Conservation (phyloP, 2,797 vertebrate species). For the Artibeus jamaicensis region DNA sequence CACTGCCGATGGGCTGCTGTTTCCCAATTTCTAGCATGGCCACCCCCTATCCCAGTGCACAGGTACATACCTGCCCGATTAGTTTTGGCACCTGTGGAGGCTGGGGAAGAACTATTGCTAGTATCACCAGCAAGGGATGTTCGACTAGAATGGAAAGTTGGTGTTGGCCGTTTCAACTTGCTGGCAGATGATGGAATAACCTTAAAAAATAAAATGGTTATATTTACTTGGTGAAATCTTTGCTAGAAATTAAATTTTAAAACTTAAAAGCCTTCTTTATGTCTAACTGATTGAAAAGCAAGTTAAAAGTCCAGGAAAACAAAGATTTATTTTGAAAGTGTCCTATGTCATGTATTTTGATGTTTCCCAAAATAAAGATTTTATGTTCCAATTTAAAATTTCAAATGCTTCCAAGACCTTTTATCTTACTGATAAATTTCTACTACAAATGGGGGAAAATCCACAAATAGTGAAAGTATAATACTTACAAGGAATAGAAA, state of each 20-base stretch:
- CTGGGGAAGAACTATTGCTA: conserved; percentile 88
- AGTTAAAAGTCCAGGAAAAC: conserved; percentile 78
- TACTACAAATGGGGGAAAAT: background rate
- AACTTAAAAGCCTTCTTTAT: conserved; percentile 3
- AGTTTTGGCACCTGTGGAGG: conserved; percentile 88
- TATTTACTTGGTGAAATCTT: conserved; percentile 23
- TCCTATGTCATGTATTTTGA: conserved; percentile 39
- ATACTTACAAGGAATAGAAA: background rate
- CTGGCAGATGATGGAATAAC: conserved; percentile 88
- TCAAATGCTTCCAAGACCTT: conserved; percentile 20
- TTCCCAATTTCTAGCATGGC: background rate
- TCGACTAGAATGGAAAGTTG: conserved; percentile 96
- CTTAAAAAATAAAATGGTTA: conserved; percentile 78
- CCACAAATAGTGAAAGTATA: background rate
- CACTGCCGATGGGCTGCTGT: background rate
- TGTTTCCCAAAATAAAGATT: conserved; percentile 6
- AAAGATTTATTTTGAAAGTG: conserved; percentile 47
- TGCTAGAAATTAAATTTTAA: conserved; percentile 26
- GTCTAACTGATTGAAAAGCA: conserved; percentile 52
- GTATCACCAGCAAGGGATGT: conserved; percentile 95
- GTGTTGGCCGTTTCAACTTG: conserved; percentile 94
- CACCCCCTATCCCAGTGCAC: accelerated
- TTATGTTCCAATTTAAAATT: conserved; percentile 43
- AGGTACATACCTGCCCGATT: conserved; percentile 87
- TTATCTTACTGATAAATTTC: background rate